Base-by-base conservation (phyloP, 2,888 invertebrate species). In the Strigamia crassipes region DNA sequence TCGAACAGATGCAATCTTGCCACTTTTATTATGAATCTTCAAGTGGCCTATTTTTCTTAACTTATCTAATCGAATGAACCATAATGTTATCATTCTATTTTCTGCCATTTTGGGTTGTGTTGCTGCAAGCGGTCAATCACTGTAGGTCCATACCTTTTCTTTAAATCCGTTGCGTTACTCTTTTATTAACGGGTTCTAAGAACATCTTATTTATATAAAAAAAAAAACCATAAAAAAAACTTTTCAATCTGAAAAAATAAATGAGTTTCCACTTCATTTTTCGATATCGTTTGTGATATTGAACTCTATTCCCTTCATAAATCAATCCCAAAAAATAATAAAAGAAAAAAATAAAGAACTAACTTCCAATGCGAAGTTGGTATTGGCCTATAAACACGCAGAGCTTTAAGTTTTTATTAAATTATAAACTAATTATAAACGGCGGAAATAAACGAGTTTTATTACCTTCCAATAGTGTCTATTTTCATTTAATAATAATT, bases 251-350 rank as follows among this genome's bases (percentile, higher is more conserved):
- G 27, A 66, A 27, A 10, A 27, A 66, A 66, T 66, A 66, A 66
- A 66, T 66, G 66, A 66, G 66, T 66, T 66, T 27, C 66, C 66
- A 66, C 66, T 66, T 66, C 66, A 66, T 66, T 66, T 66, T 66
- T 66, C 66, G 27, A 27, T 66, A 66, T 66, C 66, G 23, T 27
- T n/a, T 61, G 27, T 66, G 66, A 66, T 66, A 66, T 66, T 66
- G 66, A 66, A 27, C 66, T 66, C 66, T 27, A 66, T 66, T 66
- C 66, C 27, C 66, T 9, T 23, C 66, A 66, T 10, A 66, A 66
- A 66, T 66, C 66, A 66, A 66, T 66, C 66, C 27, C 27, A 66
- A 21, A 23, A 23, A 23, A 15, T 23, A 12, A 66, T 10, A 66
- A 66, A 66, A 66, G 27, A 66, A 15, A 66, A 27, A 66, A 66